Evolutionary conservation across 2,797 vertebrate species (phyloP), one percentile per base, ranked within the genome.

Genomic region (Melanotaenia nigrans): DNA sequence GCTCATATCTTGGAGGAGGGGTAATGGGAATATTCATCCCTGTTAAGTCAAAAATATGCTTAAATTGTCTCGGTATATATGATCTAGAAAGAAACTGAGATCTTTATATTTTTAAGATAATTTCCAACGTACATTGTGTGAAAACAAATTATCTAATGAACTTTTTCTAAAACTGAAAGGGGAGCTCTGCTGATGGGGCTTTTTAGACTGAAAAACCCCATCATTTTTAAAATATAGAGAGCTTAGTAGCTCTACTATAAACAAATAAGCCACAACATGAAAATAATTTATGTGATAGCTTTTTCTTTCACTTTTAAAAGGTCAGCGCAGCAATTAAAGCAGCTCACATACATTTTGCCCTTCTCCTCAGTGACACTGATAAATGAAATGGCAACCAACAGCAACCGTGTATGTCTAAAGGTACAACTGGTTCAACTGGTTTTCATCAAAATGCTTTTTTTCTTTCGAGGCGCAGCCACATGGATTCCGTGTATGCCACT

Each of bases 291-390:
- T 82, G 68, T 53, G 73, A 75, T 12, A 32, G 58, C 49, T 65
- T 80, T 75, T 67, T 68, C 25, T 28, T 47, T 59, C 55, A 51
- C 30, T 65, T 75, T 57, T 25, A 54, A 75, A 88, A 89, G 88
- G 91, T 91, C 88, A 86, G 59, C 40, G 9, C 59, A 10, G 28
- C 61, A 87, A 86, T 85, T 88, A 86, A 86, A 86, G 68, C 77
- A 60, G 20, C 62, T 75, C 69, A 12, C 69, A 82, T 65, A 33
- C 65, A 75, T 30, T 76, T 68, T 76, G 6, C 45, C 1, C 33
- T 38, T 38, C 60, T 81, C 42, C 55, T 49, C 59, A 67, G 59
- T 0, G 1, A 76, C 53, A 73, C 55, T 71, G 54, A 68, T 28
- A 70, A 68, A 86, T 55, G 33, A 64, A 82, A 69, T 45, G 38